Conservation (phyloP, 2,113 vertebrate genomes). For the Oryzias javanicus region DNA sequence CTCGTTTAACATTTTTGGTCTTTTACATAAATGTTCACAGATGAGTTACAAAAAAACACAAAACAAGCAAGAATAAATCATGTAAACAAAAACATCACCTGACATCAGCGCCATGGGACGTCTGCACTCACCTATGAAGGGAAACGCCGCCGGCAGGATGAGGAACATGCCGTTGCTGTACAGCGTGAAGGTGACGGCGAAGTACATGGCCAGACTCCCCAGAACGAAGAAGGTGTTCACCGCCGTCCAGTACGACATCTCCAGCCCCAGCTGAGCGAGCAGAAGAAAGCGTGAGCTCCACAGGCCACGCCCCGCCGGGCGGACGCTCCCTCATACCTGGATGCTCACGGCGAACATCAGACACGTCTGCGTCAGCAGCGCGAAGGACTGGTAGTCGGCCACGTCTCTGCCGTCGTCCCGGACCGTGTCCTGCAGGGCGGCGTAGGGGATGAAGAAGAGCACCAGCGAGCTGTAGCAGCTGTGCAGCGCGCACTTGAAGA, state of each 20-base stretch:
- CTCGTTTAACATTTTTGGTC: too few relatives aligned
- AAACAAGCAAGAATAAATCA: too few relatives aligned
- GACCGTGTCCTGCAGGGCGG: slow-evolving; percentile 78
- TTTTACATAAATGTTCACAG: too few relatives aligned
- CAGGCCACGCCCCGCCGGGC: background rate
- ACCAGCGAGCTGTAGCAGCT: slow-evolving; percentile 94
- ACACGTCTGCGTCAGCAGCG: slow-evolving; percentile 88
- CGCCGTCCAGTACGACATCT: slow-evolving; percentile 91
- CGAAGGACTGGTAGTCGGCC: slow-evolving; percentile 93
- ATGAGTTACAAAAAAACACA: too few relatives aligned
- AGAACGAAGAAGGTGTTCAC: slow-evolving; percentile 90
- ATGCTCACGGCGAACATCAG: slow-evolving; percentile 87
- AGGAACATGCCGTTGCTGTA: slow-evolving; percentile 87
- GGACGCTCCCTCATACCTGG: slow-evolving; percentile 76
- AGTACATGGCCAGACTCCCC: slow-evolving; percentile 93
- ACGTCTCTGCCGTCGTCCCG: slow-evolving; percentile 84
- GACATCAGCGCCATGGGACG: too few relatives aligned
- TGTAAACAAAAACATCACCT: too few relatives aligned
- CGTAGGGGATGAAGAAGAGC: slow-evolving; percentile 93
- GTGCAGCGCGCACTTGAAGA: slow-evolving; percentile 86
- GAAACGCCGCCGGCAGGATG: slow-evolving; percentile 81
- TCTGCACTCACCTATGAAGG: slow-evolving; percentile 85
- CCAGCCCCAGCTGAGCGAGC: slow-evolving; percentile 81
- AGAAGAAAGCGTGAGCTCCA: background rate
- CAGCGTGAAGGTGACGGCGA: slow-evolving; percentile 88